phyloP scores from a whole-genome alignment of 2,888 invertebrate species.

The Heteromyza rotundicornis region DNA sequence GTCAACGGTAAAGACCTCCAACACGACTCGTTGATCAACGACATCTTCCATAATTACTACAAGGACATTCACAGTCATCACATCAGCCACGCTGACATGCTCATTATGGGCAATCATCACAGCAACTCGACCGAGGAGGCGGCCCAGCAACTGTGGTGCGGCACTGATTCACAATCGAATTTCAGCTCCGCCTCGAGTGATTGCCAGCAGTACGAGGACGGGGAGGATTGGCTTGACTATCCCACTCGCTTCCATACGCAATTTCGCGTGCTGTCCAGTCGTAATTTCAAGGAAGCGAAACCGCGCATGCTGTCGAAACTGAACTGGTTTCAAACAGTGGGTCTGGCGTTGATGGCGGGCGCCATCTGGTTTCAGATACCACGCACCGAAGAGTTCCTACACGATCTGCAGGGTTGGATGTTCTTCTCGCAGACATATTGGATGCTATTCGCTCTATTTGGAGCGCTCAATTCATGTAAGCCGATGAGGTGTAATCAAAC shows the following conservation, averaged over 20 bases:
- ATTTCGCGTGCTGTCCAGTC: constrained; percentile 75
- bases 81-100: constrained; percentile 26
- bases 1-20: constrained; percentile 35
- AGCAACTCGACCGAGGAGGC: constrained; percentile 48
- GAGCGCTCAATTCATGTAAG: constrained; percentile 80
- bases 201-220: constrained; percentile 61
- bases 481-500: too few species aligned
- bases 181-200: constrained; percentile 70
- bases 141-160: constrained; percentile 68
- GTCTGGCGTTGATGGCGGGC: constrained; percentile 75
- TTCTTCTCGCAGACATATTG: constrained; percentile 83
- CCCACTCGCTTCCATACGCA: constrained; percentile 82
- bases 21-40: constrained; percentile 51
- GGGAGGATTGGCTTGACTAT: constrained; percentile 72
- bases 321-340: constrained; percentile 78
- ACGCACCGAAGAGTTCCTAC: constrained; percentile 75
- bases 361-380: constrained; percentile 80
- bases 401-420: constrained; percentile 84
- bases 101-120: constrained; percentile 31
- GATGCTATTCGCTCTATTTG: constrained; percentile 82
- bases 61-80: constrained; percentile 41
- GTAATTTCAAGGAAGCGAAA: constrained; percentile 78
- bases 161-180: constrained; percentile 70
- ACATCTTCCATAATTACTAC: constrained; percentile 54
- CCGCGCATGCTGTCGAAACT: constrained; percentile 78